Percentiles rank a stretch among this genome's conserved stretches.
Conservation (phyloP, 2,113 vertebrate genomes). For the Balaeniceps rex region DNA sequence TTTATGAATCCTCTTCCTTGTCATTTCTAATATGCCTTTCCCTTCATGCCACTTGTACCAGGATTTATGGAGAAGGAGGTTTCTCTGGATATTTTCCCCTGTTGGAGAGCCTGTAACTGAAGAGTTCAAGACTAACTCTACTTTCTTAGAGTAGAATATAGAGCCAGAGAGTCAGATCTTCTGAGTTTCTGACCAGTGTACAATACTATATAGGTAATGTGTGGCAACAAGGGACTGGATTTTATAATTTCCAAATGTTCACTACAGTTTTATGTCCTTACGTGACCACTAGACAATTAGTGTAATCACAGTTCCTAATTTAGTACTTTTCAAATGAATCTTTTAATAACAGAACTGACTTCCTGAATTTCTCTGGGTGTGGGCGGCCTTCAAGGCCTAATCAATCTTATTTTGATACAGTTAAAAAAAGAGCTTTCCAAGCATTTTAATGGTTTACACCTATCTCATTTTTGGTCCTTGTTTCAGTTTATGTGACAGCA, state of each 20-base stretch:
- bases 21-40: background rate
- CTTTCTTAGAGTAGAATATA: background rate
- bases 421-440: background rate
- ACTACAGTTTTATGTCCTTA: background rate
- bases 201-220: background rate
- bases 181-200: background rate
- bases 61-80: background rate
- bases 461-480: background rate
- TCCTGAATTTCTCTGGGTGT: background rate
- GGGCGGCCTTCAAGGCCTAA: background rate
- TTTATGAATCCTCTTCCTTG: background rate
- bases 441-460: background rate
- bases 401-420: background rate
- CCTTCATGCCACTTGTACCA: background rate
- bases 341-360: background rate
- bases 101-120: background rate
- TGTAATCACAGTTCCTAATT: background rate
- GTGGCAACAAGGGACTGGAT: background rate
- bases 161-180: background rate
- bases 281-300: background rate
- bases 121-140: background rate
- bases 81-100: background rate
- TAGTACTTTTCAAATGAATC: background rate
- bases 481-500: background rate
- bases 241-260: background rate